phyloP scores from a whole-genome alignment of 2,888 invertebrate genomes.

The Boloria selene region DNA sequence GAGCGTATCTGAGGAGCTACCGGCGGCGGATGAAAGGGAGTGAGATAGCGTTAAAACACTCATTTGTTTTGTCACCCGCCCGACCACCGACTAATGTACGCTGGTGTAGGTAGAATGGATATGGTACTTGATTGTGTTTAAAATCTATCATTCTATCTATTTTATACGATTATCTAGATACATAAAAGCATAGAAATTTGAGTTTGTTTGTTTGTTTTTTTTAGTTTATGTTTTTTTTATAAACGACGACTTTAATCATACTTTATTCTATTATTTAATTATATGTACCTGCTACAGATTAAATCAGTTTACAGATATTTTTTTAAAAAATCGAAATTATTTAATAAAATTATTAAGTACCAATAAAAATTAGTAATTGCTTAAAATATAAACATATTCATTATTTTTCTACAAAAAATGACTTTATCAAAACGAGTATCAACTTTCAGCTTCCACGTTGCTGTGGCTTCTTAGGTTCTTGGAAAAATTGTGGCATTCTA shows the following conservation, averaged over 20 bases:
- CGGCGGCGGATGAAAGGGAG: conserved; percentile 65
- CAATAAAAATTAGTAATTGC: too few species aligned
- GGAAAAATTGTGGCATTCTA: conserved; percentile 19
- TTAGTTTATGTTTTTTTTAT: too few species aligned
- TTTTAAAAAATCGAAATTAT: too few species aligned
- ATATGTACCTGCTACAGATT: too few species aligned
- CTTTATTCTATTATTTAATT: too few species aligned
- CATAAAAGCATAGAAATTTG: too few species aligned
- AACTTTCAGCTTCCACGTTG: conserved; percentile 21
- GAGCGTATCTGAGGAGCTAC: conserved; percentile 46
- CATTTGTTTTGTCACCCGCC: conserved; percentile 79
- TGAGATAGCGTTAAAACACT: conserved; percentile 80
- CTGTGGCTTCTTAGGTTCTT: conserved; percentile 26
- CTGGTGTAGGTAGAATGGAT: conserved; percentile 31
- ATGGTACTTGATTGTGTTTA: conserved; percentile 22
- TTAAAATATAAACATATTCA: background rate
- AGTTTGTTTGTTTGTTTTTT: too few species aligned
- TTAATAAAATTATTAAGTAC: too few species aligned
- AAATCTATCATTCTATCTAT: background rate
- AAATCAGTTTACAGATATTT: too few species aligned
- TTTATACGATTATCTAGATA: background rate
- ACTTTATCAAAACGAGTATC: conserved; percentile 19
- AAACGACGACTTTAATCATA: too few species aligned
- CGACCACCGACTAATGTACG: conserved; percentile 56
- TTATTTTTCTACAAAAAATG: conserved; percentile 6